Conservation (phyloP, 2,113 vertebrate species). For the Oncorhynchus gorbuscha region DNA sequence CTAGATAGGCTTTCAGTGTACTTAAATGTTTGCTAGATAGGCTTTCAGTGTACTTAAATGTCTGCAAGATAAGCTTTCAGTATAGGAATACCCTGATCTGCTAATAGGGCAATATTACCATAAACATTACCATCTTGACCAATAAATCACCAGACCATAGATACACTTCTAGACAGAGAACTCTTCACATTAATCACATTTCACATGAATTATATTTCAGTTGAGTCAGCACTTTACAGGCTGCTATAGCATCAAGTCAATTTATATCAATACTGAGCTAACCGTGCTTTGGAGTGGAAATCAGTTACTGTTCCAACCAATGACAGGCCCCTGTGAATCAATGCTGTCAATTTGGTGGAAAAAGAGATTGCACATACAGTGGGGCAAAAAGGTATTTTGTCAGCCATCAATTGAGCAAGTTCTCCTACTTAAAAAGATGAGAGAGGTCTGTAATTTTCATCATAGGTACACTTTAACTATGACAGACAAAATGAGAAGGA, state of each 20-base stretch:
- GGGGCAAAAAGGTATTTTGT: too few relatives aligned
- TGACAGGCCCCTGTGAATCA: not conserved
- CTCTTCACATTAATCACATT: conserved; percentile 1
- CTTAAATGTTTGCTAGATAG: too few relatives aligned
- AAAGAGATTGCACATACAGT: not conserved
- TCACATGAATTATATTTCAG: not conserved
- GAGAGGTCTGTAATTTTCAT: too few relatives aligned
- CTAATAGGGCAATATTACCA: not conserved
- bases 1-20: not conserved
- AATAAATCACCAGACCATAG: not conserved
- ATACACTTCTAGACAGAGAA: conserved; percentile 8
- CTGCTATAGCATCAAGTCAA: not conserved
- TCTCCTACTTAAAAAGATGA: too few relatives aligned
- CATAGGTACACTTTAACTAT: too few relatives aligned
- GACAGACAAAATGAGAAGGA: too few relatives aligned
- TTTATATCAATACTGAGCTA: not conserved
- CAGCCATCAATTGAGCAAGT: too few relatives aligned
- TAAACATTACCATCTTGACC: conserved; percentile 10
- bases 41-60: too few relatives aligned
- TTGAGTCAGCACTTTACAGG: not conserved
- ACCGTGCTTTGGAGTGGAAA: not conserved
- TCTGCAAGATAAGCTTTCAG: not conserved
- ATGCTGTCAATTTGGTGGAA: conserved; percentile 2
- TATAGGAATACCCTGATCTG: not conserved
- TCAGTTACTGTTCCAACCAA: conserved; percentile 13